phyloP scores from a whole-genome alignment of 92 coral and sea anemone species.

The Palythoa caribaeorum region DNA sequence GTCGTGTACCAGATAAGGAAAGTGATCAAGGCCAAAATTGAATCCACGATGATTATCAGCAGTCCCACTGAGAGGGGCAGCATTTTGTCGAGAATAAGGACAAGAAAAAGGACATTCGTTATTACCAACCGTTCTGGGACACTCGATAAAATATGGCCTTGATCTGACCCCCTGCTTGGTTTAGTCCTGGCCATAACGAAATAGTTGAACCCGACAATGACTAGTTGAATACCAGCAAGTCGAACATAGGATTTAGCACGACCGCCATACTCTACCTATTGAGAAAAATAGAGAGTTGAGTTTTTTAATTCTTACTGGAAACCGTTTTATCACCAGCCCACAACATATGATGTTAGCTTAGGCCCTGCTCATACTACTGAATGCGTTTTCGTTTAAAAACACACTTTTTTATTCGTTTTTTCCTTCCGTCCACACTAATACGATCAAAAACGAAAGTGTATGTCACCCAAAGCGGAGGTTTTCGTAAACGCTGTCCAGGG shows the following conservation, averaged over 20 bases:
- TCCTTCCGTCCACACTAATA: too few species aligned
- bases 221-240: slow-evolving; percentile 22
- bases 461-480: too few species aligned
- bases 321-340: background rate
- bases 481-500: too few species aligned
- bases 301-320: background rate
- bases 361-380: too few species aligned
- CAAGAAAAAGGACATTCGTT: slow-evolving; percentile 27
- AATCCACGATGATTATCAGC: slow-evolving; percentile 22
- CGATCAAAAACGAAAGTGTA: too few species aligned
- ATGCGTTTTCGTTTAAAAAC: too few species aligned
- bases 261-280: slow-evolving; percentile 10
- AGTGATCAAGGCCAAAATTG: slow-evolving; percentile 37
- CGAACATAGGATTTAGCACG: slow-evolving; percentile 30
- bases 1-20: slow-evolving; percentile 51
- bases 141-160: slow-evolving; percentile 46
- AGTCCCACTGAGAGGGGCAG: slow-evolving; percentile 48
- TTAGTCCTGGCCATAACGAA: slow-evolving; percentile 33
- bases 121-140: slow-evolving; percentile 38
- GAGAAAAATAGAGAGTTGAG: background rate
- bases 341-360: too few species aligned
- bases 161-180: slow-evolving; percentile 14
- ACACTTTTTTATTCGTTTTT: too few species aligned
- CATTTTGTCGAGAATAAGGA: slow-evolving; percentile 19
- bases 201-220: slow-evolving; percentile 32